Evolutionary conservation across 2,888 invertebrate genomes (phyloP), one percentile per base, ranked within the genome.

Genomic region (Cloeon dipterum): DNA sequence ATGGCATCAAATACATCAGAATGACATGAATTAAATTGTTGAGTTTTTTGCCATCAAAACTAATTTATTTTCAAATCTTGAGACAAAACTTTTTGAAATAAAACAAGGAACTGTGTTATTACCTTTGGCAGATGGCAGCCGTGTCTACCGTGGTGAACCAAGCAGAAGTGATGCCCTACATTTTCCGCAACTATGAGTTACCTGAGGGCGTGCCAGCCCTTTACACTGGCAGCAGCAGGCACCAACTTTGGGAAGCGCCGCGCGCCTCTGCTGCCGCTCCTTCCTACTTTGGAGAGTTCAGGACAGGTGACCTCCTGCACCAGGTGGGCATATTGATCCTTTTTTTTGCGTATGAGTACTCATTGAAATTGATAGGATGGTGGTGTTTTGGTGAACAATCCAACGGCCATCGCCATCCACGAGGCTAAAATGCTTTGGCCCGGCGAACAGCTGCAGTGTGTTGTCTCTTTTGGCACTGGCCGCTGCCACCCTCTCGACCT

Each of bases 181-280:
- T 89, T 44, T 89, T 89, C 59, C 70, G 89, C 45, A 83, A 83
- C 53, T 91, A 89, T 59, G 68, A 72, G 41, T 62, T 72, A 44
- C 74, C 77, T 8, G 70, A 66, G 52, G 63, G 70, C 38, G 64
- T 70, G 17, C 69, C 73, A 43, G 68, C 74, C 44, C 68, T 70
- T 49, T 70, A 79, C 54, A 64, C 68, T 39, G 86, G 86, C 34
- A 70, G 71, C 35, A 63, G 68, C 44, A 63, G 68, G 41, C 70
- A 76, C 43, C 59, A 61, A 44, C 58, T 83, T 39, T 88, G 85
- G 83, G 74, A 85, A 59, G 78, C 81, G 11, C 74, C 83, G 19
- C 60, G 86, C 44, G 89, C 89, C 1, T 85, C 85, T 1, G 81
- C 86, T 32, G 88, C 89, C 32, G 89, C 89, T 4, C 91, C 89